phyloP scores from a whole-genome alignment of 1,140 invertebrate genomes.

The Drosophila saltans region DNA sequence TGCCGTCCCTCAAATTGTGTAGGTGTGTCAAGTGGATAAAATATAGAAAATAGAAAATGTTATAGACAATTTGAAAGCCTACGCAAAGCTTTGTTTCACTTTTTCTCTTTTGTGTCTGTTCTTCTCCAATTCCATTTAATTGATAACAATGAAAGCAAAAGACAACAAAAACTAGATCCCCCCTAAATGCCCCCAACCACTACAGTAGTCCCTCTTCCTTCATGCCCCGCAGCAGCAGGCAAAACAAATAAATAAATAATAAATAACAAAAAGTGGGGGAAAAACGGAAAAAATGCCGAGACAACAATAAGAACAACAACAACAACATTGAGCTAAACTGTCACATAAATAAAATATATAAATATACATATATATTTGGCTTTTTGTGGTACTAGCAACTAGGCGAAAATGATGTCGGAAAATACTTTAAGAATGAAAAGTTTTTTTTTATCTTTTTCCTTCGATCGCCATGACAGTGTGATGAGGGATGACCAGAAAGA shows the following conservation, averaged over 20 bases:
- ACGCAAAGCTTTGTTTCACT: constrained; percentile 39
- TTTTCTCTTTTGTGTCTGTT: constrained; percentile 26
- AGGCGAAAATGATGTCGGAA: constrained; percentile 48
- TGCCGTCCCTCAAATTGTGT: constrained; percentile 36
- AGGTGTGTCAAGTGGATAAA: constrained; percentile 73
- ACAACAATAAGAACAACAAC: constrained; percentile 36
- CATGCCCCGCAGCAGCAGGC: not conserved
- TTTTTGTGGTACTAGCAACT: constrained; percentile 17
- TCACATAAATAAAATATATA: constrained; percentile 77
- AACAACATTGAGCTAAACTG: constrained; percentile 50
- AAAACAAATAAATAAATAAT: constrained; percentile 17
- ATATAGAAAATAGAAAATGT: constrained; percentile 52
- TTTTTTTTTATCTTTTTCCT: constrained; percentile 35
- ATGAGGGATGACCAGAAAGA: not conserved
- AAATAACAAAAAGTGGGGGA: not conserved
- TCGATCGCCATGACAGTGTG: constrained; percentile 38
- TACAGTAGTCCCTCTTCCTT: not conserved
- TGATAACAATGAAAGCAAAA: constrained; percentile 65
- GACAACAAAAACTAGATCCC: constrained; percentile 28
- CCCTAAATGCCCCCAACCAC: not conserved
- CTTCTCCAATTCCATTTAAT: constrained; percentile 55
- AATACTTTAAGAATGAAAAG: constrained; percentile 27
- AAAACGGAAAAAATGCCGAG: constrained; percentile 43
- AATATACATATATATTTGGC: constrained; percentile 47
- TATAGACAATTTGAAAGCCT: constrained; percentile 58